Evolutionary conservation across 2,797 vertebrate genomes (phyloP), one percentile per base, ranked within the genome.

Genomic region (Sebastes nivosus): DNA sequence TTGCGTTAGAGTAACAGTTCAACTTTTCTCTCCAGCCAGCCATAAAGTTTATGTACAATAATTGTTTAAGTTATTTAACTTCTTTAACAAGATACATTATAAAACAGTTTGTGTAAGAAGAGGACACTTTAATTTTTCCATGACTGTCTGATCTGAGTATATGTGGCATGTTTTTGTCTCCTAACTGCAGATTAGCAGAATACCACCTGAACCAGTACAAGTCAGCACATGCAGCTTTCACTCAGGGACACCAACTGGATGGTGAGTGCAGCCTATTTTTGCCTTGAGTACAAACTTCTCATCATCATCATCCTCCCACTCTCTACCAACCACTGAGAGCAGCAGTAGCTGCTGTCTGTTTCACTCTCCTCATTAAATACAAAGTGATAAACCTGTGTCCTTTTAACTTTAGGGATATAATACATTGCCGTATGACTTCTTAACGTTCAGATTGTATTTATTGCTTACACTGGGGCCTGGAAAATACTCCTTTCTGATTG

Each of bases 141-240:
- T 34, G 14, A 70, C 71, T 14, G 13, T 38, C 5, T 46, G 27
- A 59, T 79, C 16, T 78, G 34, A 87, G 60, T 72, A 24, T 42
- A 54, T 79, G 18, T 74, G 71, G 2, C 60, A 34, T 84, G 71
- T 80, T 78, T 67, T 80, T 83, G 12, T 84, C 22, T 69, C 27
- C 25, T 24, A 14, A 52, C 57, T 89, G 77, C 93, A 99, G 98
- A 95, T 96, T 99, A 91, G 97, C 97, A 84, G 98, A 99, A 95
- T 99, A 97, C 92, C 96, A 99, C 93, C 96, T 97, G 73, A 96
- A 96, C 87, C 96, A 97, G 81, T 98, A 96, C 79, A 87, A 92
- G 68, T 96, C 96, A 88, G 97, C 98, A 88, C 92, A 97, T 85
- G 95, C 96, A 83, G 95, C 96, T 71, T 97, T 99, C 92, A 94